Conservation (phyloP, 1,140 invertebrate genomes). For the Bombus ignitus region DNA sequence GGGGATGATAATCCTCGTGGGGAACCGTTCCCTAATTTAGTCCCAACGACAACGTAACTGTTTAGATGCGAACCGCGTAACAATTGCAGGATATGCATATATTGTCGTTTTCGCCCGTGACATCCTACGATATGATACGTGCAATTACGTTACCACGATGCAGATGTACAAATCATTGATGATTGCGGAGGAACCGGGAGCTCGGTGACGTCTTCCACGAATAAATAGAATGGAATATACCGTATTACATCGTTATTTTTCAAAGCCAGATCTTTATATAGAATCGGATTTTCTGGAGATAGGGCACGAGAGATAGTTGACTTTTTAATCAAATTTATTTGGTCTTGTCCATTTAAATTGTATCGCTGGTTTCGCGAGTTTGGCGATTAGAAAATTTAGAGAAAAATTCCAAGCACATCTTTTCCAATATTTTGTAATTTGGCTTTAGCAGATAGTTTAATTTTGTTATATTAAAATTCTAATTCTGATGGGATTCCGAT, state of each 20-base stretch:
- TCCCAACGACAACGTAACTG: slow-evolving; percentile 25
- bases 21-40: slow-evolving; percentile 56
- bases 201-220: neutral
- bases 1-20: slow-evolving; percentile 60
- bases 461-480: too few relatives aligned
- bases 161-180: slow-evolving; percentile 5
- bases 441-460: too few relatives aligned
- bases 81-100: slow-evolving; percentile 17
- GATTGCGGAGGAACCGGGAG: neutral
- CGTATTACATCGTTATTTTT: neutral
- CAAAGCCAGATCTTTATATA: too few relatives aligned
- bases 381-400: neutral
- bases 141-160: slow-evolving; percentile 18
- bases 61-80: slow-evolving; percentile 26
- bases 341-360: too few relatives aligned
- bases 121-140: slow-evolving; percentile 19
- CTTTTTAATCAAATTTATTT: too few relatives aligned
- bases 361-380: too few relatives aligned
- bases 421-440: too few relatives aligned
- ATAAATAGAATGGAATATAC: neutral
- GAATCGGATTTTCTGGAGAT: too few relatives aligned
- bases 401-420: too few relatives aligned
- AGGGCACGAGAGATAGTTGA: too few relatives aligned
- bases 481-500: too few relatives aligned
- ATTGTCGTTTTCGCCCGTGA: slow-evolving; percentile 4